phyloP scores from a whole-genome alignment of 2,113 vertebrate species.

The Ceyx melanurus region DNA sequence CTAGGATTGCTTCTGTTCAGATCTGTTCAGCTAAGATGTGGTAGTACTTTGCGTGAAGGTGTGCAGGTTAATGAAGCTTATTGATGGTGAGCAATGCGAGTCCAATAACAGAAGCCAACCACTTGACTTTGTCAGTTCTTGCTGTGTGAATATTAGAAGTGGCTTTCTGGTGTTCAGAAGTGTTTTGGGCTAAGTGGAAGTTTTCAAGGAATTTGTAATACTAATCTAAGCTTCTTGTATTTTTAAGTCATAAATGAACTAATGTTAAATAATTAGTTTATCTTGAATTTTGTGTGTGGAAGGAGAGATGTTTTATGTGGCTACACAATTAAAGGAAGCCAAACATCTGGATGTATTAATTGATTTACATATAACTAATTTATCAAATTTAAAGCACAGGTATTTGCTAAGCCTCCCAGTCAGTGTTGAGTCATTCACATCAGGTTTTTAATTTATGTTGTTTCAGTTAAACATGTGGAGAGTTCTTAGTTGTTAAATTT shows the following conservation, averaged over 20 bases:
- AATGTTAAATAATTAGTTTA: neutral
- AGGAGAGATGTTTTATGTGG: neutral
- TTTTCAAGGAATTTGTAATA: neutral
- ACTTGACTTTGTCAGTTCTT: neutral
- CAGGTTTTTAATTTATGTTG: neutral
- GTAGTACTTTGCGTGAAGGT: neutral
- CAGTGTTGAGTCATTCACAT: neutral
- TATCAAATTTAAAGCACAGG: neutral
- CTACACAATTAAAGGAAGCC: neutral
- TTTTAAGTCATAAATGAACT: neutral
- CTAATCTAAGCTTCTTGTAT: neutral
- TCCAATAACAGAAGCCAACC: neutral
- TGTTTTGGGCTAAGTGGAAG: neutral
- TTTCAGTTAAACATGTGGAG: neutral
- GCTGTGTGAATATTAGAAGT: neutral
- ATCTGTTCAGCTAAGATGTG: neutral
- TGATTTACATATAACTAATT: neutral
- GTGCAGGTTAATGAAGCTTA: neutral
- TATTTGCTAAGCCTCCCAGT: neutral
- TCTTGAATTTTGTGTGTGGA: neutral
- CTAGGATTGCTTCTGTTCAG: neutral
- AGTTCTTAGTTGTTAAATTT: neutral
- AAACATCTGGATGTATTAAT: neutral
- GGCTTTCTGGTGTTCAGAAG: neutral
- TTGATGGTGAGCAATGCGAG: fast-evolving